Conservation (phyloP, 1,140 invertebrate species). For the Colletes gigas region DNA sequence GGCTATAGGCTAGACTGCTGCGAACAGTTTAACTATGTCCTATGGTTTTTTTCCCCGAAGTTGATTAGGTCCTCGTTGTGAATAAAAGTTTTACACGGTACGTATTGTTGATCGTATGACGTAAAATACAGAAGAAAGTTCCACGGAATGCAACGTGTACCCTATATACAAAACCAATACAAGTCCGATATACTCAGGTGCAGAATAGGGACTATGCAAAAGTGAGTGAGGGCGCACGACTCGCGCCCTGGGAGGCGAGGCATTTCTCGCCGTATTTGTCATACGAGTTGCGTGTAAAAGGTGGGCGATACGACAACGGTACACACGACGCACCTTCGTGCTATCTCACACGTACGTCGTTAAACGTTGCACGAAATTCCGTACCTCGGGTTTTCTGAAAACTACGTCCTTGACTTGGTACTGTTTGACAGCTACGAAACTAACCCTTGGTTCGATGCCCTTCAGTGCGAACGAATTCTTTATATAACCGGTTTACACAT, state of each 20-base stretch:
- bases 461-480: conserved; percentile 47
- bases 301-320: conserved; percentile 57
- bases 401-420: conserved; percentile 49
- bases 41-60: conserved; percentile 22
- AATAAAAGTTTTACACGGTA: conserved; percentile 29
- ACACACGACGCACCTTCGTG: conserved; percentile 19
- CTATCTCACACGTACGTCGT: conserved; percentile 23
- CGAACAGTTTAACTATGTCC: conserved; percentile 46
- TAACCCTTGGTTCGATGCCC: conserved; percentile 54
- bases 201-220: conserved; percentile 30
- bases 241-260: conserved; percentile 62
- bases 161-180: conserved; percentile 23
- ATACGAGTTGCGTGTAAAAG: conserved; percentile 59
- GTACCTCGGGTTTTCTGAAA: conserved; percentile 1
- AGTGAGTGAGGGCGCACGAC: conserved; percentile 58
- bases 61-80: conserved; percentile 29
- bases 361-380: conserved; percentile 22
- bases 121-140: background rate
- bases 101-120: conserved; percentile 11
- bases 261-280: conserved; percentile 66
- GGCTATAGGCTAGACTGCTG: conserved; percentile 26
- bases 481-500: conserved; percentile 56
- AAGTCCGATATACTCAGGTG: conserved; percentile 44
- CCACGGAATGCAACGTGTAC: conserved; percentile 16
- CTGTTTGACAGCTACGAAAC: conserved; percentile 60